These are phyloP conservation scores for Chromoteleia sp. DNA, from an alignment of 2,888 invertebrate genomes.

Conservation along the genomic window DNA sequence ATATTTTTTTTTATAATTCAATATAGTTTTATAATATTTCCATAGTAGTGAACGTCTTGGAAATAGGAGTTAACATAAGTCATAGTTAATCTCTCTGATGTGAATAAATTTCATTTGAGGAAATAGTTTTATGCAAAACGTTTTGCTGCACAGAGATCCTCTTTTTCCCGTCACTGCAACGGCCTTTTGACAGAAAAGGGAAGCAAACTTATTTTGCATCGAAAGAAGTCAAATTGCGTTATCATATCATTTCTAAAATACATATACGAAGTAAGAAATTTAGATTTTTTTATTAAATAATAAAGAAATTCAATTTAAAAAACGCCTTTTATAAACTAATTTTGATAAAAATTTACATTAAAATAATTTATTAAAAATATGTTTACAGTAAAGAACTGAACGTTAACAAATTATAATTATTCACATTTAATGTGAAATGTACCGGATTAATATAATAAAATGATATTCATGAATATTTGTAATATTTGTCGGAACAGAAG, in stretches of 20 bases:
- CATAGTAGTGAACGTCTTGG: background rate
- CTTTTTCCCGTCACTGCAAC: slow-evolving; percentile 11
- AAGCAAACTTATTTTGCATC: slow-evolving; percentile 18
- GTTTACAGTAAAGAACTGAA: too few species aligned
- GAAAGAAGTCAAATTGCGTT: slow-evolving; percentile 14
- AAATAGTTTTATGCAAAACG: slow-evolving; percentile 44
- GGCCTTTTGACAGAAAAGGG: slow-evolving; percentile 15
- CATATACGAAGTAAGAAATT: background rate
- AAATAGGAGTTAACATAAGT: slow-evolving; percentile 34
- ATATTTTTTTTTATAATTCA: background rate
- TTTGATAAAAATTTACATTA: too few species aligned
- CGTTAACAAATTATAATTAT: too few species aligned
- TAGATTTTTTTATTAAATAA: too few species aligned
- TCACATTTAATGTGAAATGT: too few species aligned
- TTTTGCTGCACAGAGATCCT: slow-evolving; percentile 15
- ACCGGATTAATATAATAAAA: too few species aligned
- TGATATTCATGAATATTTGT: too few species aligned
- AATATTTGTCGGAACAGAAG: too few species aligned
- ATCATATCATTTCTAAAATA: slow-evolving; percentile 2
- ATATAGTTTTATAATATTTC: background rate
- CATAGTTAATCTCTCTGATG: slow-evolving; percentile 23
- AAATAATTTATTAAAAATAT: too few species aligned
- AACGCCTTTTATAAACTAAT: too few species aligned
- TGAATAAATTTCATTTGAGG: slow-evolving; percentile 39
- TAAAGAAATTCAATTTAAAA: too few species aligned